These are phyloP conservation scores for Numida meleagris DNA, from an alignment of 2,113 vertebrate species.

Conservation along the genomic window DNA sequence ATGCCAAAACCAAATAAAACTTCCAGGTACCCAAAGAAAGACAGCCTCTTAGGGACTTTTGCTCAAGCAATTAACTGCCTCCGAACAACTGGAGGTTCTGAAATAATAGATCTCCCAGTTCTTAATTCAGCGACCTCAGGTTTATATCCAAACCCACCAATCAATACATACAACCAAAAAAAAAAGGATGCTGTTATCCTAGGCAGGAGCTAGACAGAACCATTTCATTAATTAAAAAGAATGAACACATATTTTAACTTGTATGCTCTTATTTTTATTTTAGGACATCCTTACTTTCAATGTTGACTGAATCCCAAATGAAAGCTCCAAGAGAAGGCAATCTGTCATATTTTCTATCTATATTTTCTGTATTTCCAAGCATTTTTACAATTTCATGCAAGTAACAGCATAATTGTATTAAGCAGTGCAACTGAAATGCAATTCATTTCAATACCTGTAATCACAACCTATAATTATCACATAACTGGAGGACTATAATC, in stretches of 20 bases:
- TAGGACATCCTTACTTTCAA: not conserved
- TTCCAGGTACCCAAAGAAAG: not conserved
- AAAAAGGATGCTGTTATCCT: not conserved
- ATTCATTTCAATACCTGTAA: constrained; percentile 47
- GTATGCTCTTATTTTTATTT: not conserved
- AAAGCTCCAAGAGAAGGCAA: not conserved
- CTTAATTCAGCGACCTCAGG: not conserved
- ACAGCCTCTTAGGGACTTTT: not conserved
- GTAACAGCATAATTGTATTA: not conserved
- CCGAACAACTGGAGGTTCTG: not conserved
- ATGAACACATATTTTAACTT: not conserved
- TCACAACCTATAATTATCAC: constrained; percentile 25
- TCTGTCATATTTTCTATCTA: not conserved
- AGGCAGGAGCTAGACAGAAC: not conserved
- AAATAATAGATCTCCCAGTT: not conserved
- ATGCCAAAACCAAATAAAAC: not conserved
- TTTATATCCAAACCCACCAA: not conserved
- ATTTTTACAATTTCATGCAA: not conserved
- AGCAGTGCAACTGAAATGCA: not conserved
- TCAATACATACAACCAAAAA: not conserved
- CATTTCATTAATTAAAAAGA: not conserved
- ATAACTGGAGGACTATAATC: constrained; percentile 27
- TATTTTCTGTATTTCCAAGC: not conserved
- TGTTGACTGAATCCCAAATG: not conserved
- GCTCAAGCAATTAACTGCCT: not conserved